phyloP scores from a whole-genome alignment of 2,797 vertebrate genomes.

The Echiichthys vipera region DNA sequence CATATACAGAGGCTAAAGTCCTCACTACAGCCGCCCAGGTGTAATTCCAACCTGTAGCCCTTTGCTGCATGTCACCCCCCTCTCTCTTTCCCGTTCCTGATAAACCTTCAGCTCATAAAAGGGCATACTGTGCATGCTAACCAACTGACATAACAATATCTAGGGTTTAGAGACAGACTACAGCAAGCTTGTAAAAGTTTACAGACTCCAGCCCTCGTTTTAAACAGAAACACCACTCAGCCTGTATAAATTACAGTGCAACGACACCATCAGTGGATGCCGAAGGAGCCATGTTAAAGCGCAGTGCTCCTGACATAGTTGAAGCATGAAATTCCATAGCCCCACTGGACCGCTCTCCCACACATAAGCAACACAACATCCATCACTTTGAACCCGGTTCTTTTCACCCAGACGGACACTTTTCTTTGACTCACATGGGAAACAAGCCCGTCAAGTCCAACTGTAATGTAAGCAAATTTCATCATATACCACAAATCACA shows the following conservation, averaged over 20 bases:
- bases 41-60: too few species aligned
- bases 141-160: constrained; percentile 27
- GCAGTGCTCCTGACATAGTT: constrained; percentile 31
- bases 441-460: constrained; percentile 32
- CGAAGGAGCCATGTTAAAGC: constrained; percentile 38
- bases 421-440: constrained; percentile 51
- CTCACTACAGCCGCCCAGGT: too few species aligned
- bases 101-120: too few species aligned
- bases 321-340: constrained; percentile 53
- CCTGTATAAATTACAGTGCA: constrained; percentile 56
- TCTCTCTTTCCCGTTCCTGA: too few species aligned
- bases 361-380: constrained; percentile 58
- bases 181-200: constrained; percentile 57
- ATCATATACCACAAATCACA: constrained; percentile 63
- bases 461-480: constrained; percentile 62
- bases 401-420: constrained; percentile 32
- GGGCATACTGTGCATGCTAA: constrained; percentile 18
- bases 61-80: too few species aligned
- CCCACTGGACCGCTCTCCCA: constrained; percentile 36
- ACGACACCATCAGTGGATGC: constrained; percentile 43
- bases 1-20: too few species aligned
- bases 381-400: constrained; percentile 37
- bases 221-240: constrained; percentile 59
- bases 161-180: constrained; percentile 32
- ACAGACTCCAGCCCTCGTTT: constrained; percentile 47